Percentiles rank a stretch among this genome's conserved stretches.
These are phyloP conservation scores for Arbacia lixula DNA, from an alignment of 53 echinoderm and acorn worm species.

Conservation along the genomic window DNA sequence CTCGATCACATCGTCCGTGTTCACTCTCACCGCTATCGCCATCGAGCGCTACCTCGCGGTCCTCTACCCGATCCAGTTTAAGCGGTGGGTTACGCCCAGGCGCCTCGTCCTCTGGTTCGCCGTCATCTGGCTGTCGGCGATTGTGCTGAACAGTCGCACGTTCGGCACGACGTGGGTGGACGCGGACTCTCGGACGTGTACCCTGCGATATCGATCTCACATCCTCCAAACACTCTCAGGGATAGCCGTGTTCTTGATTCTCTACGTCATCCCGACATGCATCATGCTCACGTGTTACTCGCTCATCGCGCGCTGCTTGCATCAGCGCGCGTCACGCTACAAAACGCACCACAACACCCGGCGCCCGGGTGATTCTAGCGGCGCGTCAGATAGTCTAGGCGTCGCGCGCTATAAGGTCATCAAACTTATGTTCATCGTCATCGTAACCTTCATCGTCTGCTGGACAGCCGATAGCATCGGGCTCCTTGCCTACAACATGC, in stretches of 20 bases:
- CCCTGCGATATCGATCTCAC: constrained; percentile 2
- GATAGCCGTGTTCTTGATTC: constrained; percentile 46
- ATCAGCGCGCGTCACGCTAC: neutral
- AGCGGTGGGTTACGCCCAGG: constrained; percentile 18
- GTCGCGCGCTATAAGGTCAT: constrained; percentile 46
- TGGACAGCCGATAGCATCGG: constrained; percentile 45
- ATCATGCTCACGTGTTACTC: constrained; percentile 68
- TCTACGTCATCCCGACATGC: constrained; percentile 60
- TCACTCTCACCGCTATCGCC: constrained; percentile 69
- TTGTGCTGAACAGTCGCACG: constrained; percentile 14
- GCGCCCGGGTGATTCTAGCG: neutral
- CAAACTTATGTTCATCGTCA: constrained; percentile 49
- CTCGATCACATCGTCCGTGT: constrained; percentile 61
- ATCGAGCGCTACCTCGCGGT: constrained; percentile 78
- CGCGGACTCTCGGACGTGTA: neutral
- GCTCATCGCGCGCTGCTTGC: constrained; percentile 11
- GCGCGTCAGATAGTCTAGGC: constrained; percentile 27
- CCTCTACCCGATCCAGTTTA: constrained; percentile 58
- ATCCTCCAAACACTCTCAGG: constrained; percentile 57
- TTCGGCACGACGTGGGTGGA: constrained; percentile 10
- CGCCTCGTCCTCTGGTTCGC: neutral
- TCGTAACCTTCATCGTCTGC: constrained; percentile 55
- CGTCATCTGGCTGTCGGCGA: constrained; percentile 28
- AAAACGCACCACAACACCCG: neutral
- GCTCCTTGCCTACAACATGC: constrained; percentile 22